phyloP scores from a whole-genome alignment of 2,888 invertebrate genomes.

The Drosophila buzzatii region DNA sequence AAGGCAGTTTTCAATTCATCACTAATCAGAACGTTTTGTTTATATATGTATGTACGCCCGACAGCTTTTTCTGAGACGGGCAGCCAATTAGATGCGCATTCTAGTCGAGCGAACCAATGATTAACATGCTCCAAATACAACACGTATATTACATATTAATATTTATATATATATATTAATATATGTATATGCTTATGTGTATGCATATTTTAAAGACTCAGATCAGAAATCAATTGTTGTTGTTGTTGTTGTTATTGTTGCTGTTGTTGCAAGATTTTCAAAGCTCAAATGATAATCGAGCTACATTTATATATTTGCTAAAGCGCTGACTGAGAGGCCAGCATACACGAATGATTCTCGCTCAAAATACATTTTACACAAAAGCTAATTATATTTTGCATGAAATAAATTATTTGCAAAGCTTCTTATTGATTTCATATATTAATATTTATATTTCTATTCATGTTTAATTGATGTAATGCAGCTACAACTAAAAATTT shows the following conservation, averaged over 20 bases:
- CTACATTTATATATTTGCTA: neutral
- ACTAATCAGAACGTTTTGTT: neutral
- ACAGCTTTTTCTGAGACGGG: conserved; percentile 7
- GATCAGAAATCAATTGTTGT: neutral
- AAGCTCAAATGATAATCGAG: neutral
- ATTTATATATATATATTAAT: neutral
- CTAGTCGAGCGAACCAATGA: conserved; percentile 1
- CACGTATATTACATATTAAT: neutral
- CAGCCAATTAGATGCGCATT: neutral
- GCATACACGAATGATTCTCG: neutral
- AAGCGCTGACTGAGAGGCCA: no score
- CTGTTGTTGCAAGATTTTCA: neutral
- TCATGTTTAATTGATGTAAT: no score
- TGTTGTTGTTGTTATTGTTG: neutral
- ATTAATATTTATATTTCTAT: no score
- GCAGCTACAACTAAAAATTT: no score
- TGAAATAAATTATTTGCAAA: neutral
- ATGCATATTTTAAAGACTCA: neutral
- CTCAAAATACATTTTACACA: neutral
- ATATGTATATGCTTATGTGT: neutral
- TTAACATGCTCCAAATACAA: neutral
- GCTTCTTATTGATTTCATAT: neutral
- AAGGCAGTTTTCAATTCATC: neutral
- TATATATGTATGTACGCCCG: no score
- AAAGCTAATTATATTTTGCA: no score